Conservation (phyloP, 2,797 vertebrate species). For the Cossypha caffra region DNA sequence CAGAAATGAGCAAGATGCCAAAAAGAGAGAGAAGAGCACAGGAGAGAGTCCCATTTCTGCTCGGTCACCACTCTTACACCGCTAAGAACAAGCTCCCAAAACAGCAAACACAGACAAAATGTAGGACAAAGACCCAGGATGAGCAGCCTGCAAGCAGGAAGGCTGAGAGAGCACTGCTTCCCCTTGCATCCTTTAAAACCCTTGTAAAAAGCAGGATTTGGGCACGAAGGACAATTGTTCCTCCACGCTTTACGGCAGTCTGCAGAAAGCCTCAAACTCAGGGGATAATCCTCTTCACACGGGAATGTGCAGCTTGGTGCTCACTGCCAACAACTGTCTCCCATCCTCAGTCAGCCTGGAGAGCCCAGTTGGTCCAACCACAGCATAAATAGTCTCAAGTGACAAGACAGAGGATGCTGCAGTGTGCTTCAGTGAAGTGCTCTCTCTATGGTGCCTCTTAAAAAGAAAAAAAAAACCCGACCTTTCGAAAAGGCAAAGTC, state of each 20-base stretch:
- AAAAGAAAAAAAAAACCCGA: neutral
- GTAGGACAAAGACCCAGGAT: neutral
- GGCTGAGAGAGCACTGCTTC: neutral
- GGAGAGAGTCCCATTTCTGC: neutral
- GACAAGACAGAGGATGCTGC: neutral
- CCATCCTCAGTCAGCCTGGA: neutral
- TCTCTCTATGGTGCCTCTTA: conserved; percentile 27
- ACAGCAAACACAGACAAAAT: neutral
- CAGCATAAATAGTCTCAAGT: neutral
- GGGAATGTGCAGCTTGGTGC: neutral
- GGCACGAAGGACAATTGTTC: neutral
- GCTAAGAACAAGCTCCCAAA: neutral
- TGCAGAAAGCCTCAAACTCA: neutral
- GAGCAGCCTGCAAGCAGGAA: neutral
- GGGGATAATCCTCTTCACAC: neutral
- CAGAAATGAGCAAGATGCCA: neutral
- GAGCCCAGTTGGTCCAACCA: neutral
- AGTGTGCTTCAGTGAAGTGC: neutral
- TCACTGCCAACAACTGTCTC: neutral
- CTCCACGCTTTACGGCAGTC: neutral
- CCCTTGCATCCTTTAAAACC: neutral
- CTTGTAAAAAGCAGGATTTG: neutral
- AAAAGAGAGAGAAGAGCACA: neutral
- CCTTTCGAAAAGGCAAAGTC: conserved; percentile 43
- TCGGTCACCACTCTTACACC: neutral